Base-by-base conservation (phyloP, 2,113 vertebrate species). In the Hippocampus abdominalis region DNA sequence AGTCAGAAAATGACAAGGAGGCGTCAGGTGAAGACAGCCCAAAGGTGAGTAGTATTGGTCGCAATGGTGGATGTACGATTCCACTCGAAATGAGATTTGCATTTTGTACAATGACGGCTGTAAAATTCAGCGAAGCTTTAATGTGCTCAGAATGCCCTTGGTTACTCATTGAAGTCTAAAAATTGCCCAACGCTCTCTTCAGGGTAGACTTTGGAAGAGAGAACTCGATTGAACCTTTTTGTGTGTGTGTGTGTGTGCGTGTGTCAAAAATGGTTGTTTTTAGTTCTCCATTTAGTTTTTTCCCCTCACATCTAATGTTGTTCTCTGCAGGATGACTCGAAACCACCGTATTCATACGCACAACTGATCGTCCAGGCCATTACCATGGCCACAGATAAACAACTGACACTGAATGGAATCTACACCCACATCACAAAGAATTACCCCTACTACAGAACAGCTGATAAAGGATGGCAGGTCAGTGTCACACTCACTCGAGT, bases 401-500 rank as follows among this genome's bases (percentile, higher is more conserved):
- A 98, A 81, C 94, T 98, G 32, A 98, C 96, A 46, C 92, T 97
- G 76, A 97, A 97, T 69, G 96, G 96, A 81, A 98, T 98, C 81
- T 99, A 98, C 77, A 98, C 95, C 39, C 96, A 98, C 92, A 98
- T 98, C 88, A 98, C 96, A 70, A 98, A 96, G 91, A 97, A 96
- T 79, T 97, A 98, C 16, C 96, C 96, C 0, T 98, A 98, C 93
- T 98, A 98, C 90, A 94, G 96, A 86, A 99, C 95, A 27, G 96
- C 95, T 42, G 96, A 99, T 89, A 98, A 98, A 91, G 96, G 96
- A 92, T 99, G 96, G 97, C 97, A 99, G 95, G 97, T 98, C 85
- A 89, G 89, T 83, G 39, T 25, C 13, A 40, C n/a, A 9, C n/a
- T 49, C 13, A 7, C 16, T 16, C 0, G 39, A 39, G 36, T 44